These are phyloP conservation scores for Motacilla tschutschensis DNA, from an alignment of 2,113 vertebrate genomes.

Conservation along the genomic window DNA sequence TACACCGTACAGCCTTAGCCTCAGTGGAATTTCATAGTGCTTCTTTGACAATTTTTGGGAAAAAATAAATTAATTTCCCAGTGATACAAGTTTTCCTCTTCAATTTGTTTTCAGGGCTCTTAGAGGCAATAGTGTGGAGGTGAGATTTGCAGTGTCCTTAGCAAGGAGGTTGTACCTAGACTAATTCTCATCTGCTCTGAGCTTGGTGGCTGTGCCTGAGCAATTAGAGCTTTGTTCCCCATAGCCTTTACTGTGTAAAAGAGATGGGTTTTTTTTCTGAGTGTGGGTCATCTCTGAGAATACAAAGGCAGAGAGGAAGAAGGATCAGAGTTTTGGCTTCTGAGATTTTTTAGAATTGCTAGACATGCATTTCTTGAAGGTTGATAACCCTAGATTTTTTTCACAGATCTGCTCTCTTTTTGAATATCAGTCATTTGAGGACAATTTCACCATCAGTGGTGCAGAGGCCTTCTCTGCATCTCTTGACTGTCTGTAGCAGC, in stretches of 20 bases:
- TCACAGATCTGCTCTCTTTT: neutral
- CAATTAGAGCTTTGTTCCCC: neutral
- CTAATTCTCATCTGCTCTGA: neutral
- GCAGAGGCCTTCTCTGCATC: neutral
- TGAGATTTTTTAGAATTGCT: neutral
- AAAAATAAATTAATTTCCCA: neutral
- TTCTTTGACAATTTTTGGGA: neutral
- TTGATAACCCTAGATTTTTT: neutral
- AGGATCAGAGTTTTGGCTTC: neutral
- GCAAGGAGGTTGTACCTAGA: neutral
- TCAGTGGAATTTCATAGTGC: neutral
- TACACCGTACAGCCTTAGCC: neutral
- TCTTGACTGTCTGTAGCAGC: neutral
- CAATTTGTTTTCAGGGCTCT: neutral
- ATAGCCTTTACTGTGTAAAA: neutral
- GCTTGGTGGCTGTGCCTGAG: neutral
- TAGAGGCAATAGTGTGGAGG: neutral
- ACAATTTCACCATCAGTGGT: neutral
- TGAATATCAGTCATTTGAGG: neutral
- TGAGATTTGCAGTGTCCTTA: neutral
- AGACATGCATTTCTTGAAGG: neutral
- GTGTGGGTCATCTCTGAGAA: neutral
- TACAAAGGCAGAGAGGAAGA: neutral
- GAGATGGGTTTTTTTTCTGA: neutral
- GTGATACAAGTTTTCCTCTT: neutral